Base-by-base conservation (phyloP, 2,888 invertebrate genomes). In the Lepidochrysops patricia region DNA sequence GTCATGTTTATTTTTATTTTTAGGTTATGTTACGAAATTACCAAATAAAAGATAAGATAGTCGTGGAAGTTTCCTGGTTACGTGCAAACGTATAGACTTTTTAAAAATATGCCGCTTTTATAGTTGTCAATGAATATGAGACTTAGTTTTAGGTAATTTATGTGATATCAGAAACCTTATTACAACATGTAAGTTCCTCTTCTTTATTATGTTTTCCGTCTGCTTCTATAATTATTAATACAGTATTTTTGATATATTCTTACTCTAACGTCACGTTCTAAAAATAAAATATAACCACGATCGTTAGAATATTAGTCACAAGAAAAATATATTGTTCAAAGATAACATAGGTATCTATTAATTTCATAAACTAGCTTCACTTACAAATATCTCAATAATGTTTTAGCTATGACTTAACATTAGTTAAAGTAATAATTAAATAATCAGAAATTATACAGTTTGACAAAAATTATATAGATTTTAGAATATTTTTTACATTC, bases 1-100 rank as follows among this genome's bases (percentile, higher is more conserved):
- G 64, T 67, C 69, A 70, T 60, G 63, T 60, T 64, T 63, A 64
- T 63, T 32, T 58, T 60, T 60, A 60, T 19, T 57, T 57, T 57
- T 61, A 57, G 64, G 64, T 64, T 69, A 68, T 60, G 60, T 82
- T 83, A 83, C 82, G 82, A 84, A 82, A 83, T 69, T 68, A 72
- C 72, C 66, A 67, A 71, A 62, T 67, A 70, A 29, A 48, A 25
- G 27, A 37, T 34, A 26, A 52, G 26, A 27, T 50, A 62, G 29
- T 26, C 29, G 37, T 59, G 29, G 54, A 63, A 63, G 60, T 37
- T 59, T 19, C 50, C 37, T 35, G 52, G 35, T 27, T 35, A 15
- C 13, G 34, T 52, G 35, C 15, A 37, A 26, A 59, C 35, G 61
- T 65, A 61, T 62, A 63, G 59, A 58, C 2, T 37, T 15, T 23